phyloP scores from a whole-genome alignment of 1,140 invertebrate genomes.

The Delia radicum region DNA sequence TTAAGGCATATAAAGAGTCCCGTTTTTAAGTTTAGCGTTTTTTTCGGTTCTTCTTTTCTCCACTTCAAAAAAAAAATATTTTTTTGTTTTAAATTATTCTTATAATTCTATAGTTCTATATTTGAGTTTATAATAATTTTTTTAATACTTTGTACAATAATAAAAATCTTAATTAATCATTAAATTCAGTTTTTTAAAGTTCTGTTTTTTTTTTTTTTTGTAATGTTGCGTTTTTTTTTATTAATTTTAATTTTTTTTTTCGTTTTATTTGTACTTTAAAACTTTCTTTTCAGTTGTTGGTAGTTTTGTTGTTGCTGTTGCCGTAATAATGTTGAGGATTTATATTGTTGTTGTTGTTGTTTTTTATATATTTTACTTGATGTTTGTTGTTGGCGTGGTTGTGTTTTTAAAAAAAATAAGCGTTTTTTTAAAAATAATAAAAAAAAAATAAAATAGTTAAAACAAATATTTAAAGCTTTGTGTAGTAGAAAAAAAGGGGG shows the following conservation, averaged over 20 bases:
- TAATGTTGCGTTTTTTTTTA: constrained; percentile 31
- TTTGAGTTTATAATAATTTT: constrained; percentile 42
- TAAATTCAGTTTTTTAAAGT: constrained; percentile 32
- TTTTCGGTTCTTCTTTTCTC: constrained; percentile 35
- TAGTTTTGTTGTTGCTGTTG: constrained; percentile 38
- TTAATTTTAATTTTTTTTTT: constrained; percentile 35
- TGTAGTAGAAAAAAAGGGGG: background rate
- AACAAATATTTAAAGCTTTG: constrained; percentile 13
- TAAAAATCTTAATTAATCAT: constrained; percentile 44
- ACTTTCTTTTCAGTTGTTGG: constrained; percentile 52
- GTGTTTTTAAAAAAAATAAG: background rate
- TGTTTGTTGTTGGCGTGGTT: constrained; percentile 1
- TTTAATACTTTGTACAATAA: constrained; percentile 29
- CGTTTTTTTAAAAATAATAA: background rate
- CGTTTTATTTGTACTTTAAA: constrained; percentile 54
- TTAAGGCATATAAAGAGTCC: background rate
- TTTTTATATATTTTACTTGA: constrained; percentile 4
- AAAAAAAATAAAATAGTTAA: too few species aligned
- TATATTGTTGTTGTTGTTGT: constrained; percentile 29
- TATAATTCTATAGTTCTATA: constrained; percentile 33
- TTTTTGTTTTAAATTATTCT: constrained; percentile 32
- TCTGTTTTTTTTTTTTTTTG: constrained; percentile 41
- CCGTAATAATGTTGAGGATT: constrained; percentile 37
- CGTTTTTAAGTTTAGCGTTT: background rate
- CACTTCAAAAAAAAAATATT: too few species aligned